Percentiles rank a stretch among this genome's conserved stretches.
Evolutionary conservation across 2,888 invertebrate species (phyloP).

Genomic region (Aricia artaxerxes): DNA sequence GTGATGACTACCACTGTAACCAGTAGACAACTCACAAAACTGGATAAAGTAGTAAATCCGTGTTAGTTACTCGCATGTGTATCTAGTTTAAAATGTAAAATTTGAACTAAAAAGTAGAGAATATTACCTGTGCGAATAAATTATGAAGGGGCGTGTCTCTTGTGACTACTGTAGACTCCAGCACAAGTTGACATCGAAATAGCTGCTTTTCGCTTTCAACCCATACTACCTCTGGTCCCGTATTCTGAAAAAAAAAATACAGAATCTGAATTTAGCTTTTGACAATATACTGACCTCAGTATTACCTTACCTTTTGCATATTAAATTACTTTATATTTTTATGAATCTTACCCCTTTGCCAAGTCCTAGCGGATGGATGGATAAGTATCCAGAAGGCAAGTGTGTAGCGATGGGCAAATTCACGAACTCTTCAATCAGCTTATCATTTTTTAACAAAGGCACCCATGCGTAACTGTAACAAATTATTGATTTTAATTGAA

Average conservation of each 20-base stretch:
- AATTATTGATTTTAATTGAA: neutral
- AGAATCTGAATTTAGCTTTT: too few relatives aligned
- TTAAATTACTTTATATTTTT: neutral
- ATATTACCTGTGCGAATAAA: conserved; percentile 81
- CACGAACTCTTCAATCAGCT: conserved; percentile 90
- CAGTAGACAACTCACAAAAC: too few relatives aligned
- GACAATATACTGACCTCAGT: too few relatives aligned
- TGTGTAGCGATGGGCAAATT: conserved; percentile 92
- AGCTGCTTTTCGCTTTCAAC: conserved; percentile 94
- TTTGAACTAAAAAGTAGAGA: neutral
- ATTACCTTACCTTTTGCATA: neutral
- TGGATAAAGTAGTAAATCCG: too few relatives aligned
- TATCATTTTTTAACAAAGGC: conserved; percentile 90
- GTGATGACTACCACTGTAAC: too few relatives aligned
- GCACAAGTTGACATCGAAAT: conserved; percentile 90
- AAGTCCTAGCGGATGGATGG: conserved; percentile 93
- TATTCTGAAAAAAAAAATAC: conserved; percentile 76
- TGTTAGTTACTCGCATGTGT: too few relatives aligned
- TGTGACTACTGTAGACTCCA: conserved; percentile 95
- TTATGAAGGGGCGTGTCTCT: conserved; percentile 93
- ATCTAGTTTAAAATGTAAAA: too few relatives aligned
- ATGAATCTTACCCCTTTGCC: conserved; percentile 90
- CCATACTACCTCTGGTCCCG: conserved; percentile 95
- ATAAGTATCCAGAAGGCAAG: conserved; percentile 93
- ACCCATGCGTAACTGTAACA: conserved; percentile 90